phyloP scores from a whole-genome alignment of 2,888 invertebrate species.

The Serrognathus titanus region DNA sequence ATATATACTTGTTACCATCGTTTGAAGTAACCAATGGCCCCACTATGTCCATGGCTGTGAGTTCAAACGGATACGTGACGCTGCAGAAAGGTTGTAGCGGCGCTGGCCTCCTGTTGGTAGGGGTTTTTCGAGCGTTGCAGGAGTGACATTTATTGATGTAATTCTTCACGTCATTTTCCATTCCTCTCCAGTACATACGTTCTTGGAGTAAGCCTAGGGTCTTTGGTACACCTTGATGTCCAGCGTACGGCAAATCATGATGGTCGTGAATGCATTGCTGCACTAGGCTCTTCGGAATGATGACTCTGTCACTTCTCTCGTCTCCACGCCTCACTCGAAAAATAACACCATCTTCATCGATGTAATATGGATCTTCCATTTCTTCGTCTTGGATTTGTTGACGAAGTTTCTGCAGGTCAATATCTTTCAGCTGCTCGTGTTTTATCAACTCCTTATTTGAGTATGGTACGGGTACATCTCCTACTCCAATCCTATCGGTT shows the following conservation, averaged over 20 bases:
- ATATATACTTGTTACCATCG: slow-evolving; percentile 29
- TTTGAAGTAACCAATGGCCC: slow-evolving; percentile 29
- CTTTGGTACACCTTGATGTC: slow-evolving; percentile 33
- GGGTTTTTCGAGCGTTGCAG: slow-evolving; percentile 30
- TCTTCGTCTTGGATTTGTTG: no score
- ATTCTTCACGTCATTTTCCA: slow-evolving; percentile 26
- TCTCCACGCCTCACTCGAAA: slow-evolving; percentile 1
- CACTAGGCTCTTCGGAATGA: slow-evolving; percentile 14
- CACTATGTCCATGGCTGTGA: slow-evolving; percentile 31
- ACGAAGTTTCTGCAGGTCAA: no score
- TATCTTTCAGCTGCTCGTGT: no score
- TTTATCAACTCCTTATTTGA: no score
- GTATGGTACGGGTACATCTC: no score
- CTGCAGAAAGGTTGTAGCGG: slow-evolving; percentile 26
- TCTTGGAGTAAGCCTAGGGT: slow-evolving; percentile 25
- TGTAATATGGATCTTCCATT: slow-evolving; percentile 6
- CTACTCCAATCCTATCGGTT: no score
- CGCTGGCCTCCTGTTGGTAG: slow-evolving; percentile 22
- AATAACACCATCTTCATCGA: slow-evolving; percentile 14
- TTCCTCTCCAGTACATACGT: slow-evolving; percentile 29
- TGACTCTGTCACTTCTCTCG: slow-evolving; percentile 13
- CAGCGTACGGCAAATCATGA: slow-evolving; percentile 26
- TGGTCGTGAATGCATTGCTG: slow-evolving; percentile 18
- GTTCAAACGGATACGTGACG: slow-evolving; percentile 23
- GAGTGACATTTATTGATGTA: slow-evolving; percentile 26